Percentiles rank a stretch among this genome's conserved stretches.
These are phyloP conservation scores for Drosophila testacea DNA, from an alignment of 2,888 invertebrate species.

Conservation along the genomic window DNA sequence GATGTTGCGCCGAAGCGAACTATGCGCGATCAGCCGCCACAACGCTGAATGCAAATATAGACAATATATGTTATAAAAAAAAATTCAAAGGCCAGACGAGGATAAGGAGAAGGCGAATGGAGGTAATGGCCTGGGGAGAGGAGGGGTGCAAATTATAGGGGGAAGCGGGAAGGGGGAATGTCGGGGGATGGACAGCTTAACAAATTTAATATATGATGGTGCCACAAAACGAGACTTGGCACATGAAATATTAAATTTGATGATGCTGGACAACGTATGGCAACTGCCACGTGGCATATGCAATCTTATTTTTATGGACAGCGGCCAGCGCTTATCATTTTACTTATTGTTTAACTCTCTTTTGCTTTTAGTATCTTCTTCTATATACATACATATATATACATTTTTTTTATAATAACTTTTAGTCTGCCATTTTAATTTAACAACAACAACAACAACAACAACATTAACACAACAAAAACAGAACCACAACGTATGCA, in stretches of 20 bases:
- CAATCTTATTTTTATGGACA: conserved; percentile 59
- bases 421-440: conserved; percentile 34
- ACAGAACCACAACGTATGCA: conserved; percentile 1
- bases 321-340: conserved; percentile 55
- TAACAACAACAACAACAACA: conserved; percentile 10
- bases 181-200: conserved; percentile 6
- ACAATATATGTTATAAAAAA: conserved; percentile 20
- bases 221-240: neutral
- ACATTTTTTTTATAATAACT: conserved; percentile 42
- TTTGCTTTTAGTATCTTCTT: conserved; percentile 21
- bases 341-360: conserved; percentile 39
- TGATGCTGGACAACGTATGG: conserved; percentile 22
- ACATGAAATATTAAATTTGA: conserved; percentile 1
- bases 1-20: conserved; percentile 39
- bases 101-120: neutral
- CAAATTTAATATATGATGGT: conserved; percentile 7
- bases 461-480: neutral
- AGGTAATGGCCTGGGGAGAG: neutral
- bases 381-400: neutral
- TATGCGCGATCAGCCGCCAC: conserved; percentile 37
- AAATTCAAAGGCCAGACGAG: conserved; percentile 5
- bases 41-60: conserved; percentile 47
- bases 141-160: neutral
- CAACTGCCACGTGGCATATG: conserved; percentile 47
- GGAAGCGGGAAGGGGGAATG: neutral